Base-by-base conservation (phyloP, 2,888 invertebrate species). In the Hoplodrina blanda region DNA sequence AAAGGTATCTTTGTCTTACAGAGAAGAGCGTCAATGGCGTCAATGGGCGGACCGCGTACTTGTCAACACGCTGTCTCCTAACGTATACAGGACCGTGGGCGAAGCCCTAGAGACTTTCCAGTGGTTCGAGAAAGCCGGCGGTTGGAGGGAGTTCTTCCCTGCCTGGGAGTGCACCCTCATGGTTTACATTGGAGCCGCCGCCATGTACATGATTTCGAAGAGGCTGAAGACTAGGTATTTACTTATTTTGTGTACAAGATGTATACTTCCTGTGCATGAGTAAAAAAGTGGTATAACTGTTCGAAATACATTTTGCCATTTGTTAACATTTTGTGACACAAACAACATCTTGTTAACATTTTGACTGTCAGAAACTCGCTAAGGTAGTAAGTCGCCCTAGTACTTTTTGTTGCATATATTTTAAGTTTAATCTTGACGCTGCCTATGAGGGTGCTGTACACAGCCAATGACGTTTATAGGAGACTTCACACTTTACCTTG, bases 31-130 rank as follows among this genome's bases (percentile, higher is more conserved):
- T 49, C 98, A 98, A 88, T 99, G 99, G 99, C 97, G 99, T 60
- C 97, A 97, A 88, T 99, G 99, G 99, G 98, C 98, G 0, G 99
- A 99, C 91, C 97, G 97, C 61, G 97, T 98, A 53, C 96, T 99
- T 1, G 99, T 99, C 0, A 99, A 99, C 90, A 97, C 98, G 0
- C 96, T 99, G 49, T 99, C 99, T 0, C 99, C 99, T 0, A 99
- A 99, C 93, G 99, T 99, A 44, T 99, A 99, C 90, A 97, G 99
- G 70, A 98, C 98, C 0, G 93, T 97, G 0, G 93, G 95, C 0
- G 99, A 99, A 94, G 97, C 99, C 0, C 92, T 99, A 30, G 98
- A 99, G 90, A 98, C 99, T 0, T 99, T 99, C 92, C 97, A 97
- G 81, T 99, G 99, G 98, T 99, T 99, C 93, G 98, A 99, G 6